Evolutionary conservation across 2,888 invertebrate genomes (phyloP).

Genomic region (Drosophila anomalata): DNA sequence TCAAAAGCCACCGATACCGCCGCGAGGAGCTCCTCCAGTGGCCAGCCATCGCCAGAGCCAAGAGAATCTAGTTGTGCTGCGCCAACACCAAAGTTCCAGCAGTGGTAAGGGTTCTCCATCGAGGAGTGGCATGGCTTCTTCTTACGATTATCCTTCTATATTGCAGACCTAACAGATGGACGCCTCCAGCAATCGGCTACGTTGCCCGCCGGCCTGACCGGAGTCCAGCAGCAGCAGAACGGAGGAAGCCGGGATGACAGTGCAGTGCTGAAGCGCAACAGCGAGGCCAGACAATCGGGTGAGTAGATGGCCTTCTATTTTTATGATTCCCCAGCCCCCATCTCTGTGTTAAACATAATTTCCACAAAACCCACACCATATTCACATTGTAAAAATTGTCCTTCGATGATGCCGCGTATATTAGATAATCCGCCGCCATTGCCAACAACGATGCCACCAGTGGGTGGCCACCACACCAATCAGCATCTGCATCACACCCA

Average conservation of each 20-base stretch:
- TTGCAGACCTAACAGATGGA: conserved; percentile 77
- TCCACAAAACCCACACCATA: conserved; percentile 38
- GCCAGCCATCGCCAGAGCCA: conserved; percentile 84
- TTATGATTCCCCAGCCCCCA: too few relatives aligned
- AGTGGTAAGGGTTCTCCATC: conserved; percentile 68
- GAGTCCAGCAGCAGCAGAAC: conserved; percentile 76
- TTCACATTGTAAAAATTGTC: conserved; percentile 60
- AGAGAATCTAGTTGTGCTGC: conserved; percentile 80
- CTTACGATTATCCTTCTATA: too few relatives aligned
- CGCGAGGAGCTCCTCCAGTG: conserved; percentile 86
- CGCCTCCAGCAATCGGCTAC: conserved; percentile 72
- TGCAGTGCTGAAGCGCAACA: conserved; percentile 78
- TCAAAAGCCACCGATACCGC: conserved; percentile 86
- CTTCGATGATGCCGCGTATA: conserved; percentile 37
- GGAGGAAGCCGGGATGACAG: conserved; percentile 81
- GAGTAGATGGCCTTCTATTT: conserved; percentile 26
- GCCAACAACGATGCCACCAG: conserved; percentile 84
- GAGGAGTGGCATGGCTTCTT: conserved; percentile 72
- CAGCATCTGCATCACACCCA: conserved; percentile 43
- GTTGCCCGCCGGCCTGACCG: conserved; percentile 73
- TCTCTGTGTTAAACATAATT: conserved; percentile 6
- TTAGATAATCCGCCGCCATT: conserved; percentile 84
- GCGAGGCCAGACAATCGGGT: conserved; percentile 83
- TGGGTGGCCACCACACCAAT: conserved; percentile 68
- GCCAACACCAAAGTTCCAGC: conserved; percentile 79